Conservation (phyloP, 2,113 vertebrate species). For the Gymnocephalus cernua region DNA sequence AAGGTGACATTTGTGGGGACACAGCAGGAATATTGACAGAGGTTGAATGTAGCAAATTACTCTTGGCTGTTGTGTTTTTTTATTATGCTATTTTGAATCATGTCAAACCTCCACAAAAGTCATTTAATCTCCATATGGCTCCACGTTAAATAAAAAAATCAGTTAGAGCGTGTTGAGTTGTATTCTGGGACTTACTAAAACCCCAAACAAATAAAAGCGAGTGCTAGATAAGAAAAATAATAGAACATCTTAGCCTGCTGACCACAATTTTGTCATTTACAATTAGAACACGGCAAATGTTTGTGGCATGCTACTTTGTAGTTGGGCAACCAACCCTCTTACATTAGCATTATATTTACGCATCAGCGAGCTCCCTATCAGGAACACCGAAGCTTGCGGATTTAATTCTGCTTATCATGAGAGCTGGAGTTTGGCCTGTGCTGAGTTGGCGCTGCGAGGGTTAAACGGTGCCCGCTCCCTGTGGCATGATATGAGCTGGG, state of each 20-base stretch:
- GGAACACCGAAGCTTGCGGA: slow-evolving; percentile 59
- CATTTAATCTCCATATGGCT: background rate
- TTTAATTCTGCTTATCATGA: slow-evolving; percentile 73
- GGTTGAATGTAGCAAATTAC: background rate
- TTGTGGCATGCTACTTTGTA: slow-evolving; percentile 27
- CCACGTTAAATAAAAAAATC: background rate
- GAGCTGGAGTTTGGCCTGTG: slow-evolving; percentile 66
- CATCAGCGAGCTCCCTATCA: slow-evolving; percentile 53
- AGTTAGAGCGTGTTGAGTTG: background rate
- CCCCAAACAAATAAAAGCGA: background rate
- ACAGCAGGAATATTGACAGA: background rate
- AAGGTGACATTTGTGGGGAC: background rate
- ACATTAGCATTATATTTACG: slow-evolving; percentile 49
- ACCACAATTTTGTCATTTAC: slow-evolving; percentile 17
- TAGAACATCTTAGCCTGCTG: background rate
- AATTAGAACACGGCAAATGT: slow-evolving; percentile 21
- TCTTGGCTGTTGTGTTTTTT: background rate
- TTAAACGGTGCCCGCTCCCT: slow-evolving; percentile 75
- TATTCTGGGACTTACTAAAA: background rate
- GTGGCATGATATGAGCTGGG: slow-evolving; percentile 80
- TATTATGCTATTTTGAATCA: background rate
- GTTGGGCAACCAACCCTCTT: slow-evolving; percentile 40
- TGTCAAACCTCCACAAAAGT: background rate
- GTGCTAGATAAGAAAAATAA: background rate
- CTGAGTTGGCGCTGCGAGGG: slow-evolving; percentile 69